Percentiles rank a stretch among this genome's conserved stretches.
phyloP scores from a whole-genome alignment of 2,888 invertebrate species.

The Tachystola acroxantha region DNA sequence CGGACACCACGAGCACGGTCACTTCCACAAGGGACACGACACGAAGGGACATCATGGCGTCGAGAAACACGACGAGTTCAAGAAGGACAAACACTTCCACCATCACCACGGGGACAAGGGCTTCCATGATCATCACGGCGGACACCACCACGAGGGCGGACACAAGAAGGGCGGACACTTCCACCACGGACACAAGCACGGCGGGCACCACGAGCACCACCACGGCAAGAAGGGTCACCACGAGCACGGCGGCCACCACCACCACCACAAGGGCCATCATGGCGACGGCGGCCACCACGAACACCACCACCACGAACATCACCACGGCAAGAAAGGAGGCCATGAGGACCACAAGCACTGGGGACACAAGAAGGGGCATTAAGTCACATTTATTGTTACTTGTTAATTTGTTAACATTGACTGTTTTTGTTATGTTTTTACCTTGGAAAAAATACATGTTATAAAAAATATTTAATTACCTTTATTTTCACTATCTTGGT shows the following conservation, averaged over 20 bases:
- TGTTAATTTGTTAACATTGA: slow-evolving; percentile 42
- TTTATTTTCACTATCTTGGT: no score
- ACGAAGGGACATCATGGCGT: slow-evolving; percentile 91
- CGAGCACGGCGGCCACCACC: slow-evolving; percentile 86
- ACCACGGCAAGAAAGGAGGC: slow-evolving; percentile 88
- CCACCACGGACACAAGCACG: slow-evolving; percentile 88
- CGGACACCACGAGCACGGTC: slow-evolving; percentile 77
- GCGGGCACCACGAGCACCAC: slow-evolving; percentile 85
- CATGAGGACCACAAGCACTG: slow-evolving; percentile 88
- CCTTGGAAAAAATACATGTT: slow-evolving; percentile 19
- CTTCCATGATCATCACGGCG: slow-evolving; percentile 87
- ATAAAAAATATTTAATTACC: slow-evolving; percentile 6
- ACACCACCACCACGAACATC: slow-evolving; percentile 84
- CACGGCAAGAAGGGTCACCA: slow-evolving; percentile 88
- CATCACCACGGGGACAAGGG: slow-evolving; percentile 89
- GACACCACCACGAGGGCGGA: slow-evolving; percentile 85
- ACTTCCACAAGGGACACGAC: slow-evolving; percentile 89
- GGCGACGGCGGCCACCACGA: slow-evolving; percentile 87
- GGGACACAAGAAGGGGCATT: slow-evolving; percentile 80
- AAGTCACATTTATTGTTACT: slow-evolving; percentile 41
- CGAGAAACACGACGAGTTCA: slow-evolving; percentile 89
- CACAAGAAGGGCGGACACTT: slow-evolving; percentile 89
- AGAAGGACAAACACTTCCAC: slow-evolving; percentile 91
- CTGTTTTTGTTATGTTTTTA: slow-evolving; percentile 46
- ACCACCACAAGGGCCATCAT: slow-evolving; percentile 88